These are phyloP conservation scores for Didymodactylos carnosus DNA, from an alignment of 2,888 invertebrate species.

Conservation along the genomic window DNA sequence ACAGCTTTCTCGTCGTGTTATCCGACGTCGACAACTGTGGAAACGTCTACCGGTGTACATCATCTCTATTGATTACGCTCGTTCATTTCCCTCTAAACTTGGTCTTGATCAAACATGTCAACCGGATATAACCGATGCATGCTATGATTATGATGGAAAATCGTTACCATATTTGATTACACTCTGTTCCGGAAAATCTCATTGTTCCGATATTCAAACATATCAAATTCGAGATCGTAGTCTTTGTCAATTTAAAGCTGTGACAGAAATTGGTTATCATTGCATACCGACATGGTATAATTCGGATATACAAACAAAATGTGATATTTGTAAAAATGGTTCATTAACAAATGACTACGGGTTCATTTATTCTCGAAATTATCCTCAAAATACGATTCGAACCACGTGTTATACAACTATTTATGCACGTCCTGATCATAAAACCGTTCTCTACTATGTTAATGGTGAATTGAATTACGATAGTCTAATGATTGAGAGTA, in stretches of 20 bases:
- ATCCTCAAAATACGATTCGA: not conserved
- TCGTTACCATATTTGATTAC: not conserved
- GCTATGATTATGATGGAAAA: not conserved
- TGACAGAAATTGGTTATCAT: not conserved
- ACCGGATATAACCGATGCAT: not conserved
- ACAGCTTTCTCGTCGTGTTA: too few relatives aligned
- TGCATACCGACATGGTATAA: not conserved
- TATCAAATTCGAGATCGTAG: not conserved
- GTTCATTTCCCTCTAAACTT: not conserved
- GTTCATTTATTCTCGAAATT: not conserved
- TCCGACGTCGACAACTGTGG: too few relatives aligned
- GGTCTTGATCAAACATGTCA: not conserved
- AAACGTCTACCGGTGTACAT: not conserved
- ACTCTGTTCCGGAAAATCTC: not conserved
- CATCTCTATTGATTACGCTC: not conserved
- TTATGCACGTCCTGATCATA: not conserved
- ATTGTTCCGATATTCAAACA: not conserved
- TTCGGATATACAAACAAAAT: not conserved
- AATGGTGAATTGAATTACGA: not conserved
- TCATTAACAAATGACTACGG: not conserved
- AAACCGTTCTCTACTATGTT: not conserved
- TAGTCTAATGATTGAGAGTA: not conserved
- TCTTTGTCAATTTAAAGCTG: not conserved
- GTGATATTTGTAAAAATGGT: not conserved
- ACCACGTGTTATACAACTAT: not conserved